Percentiles rank a stretch among this genome's conserved stretches.
phyloP scores from a whole-genome alignment of 2,888 invertebrate species.

The Apodemia zela region DNA sequence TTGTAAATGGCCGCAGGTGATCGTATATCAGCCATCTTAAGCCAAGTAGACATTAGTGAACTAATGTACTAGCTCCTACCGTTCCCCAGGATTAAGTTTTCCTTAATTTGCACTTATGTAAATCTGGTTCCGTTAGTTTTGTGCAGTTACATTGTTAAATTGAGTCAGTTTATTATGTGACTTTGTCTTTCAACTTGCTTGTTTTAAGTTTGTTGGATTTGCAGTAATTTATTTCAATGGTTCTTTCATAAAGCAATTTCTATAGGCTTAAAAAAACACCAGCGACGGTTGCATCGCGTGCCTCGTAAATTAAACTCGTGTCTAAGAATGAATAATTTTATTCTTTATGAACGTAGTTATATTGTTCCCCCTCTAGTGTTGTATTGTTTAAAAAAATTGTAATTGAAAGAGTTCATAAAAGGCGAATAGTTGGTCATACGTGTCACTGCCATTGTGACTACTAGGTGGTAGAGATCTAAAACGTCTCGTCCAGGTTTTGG shows the following conservation, averaged over 20 bases:
- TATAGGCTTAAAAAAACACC: too few relatives aligned
- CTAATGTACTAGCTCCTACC: neutral
- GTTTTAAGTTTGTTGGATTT: neutral
- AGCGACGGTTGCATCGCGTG: too few relatives aligned
- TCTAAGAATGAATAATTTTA: too few relatives aligned
- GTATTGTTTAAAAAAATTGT: too few relatives aligned
- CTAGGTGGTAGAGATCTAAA: too few relatives aligned
- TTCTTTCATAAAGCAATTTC: neutral
- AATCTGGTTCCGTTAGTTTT: neutral
- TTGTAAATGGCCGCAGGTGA: neutral
- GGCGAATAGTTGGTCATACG: too few relatives aligned
- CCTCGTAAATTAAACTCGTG: too few relatives aligned
- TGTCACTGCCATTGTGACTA: too few relatives aligned
- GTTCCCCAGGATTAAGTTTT: constrained; percentile 1
- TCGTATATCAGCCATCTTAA: neutral
- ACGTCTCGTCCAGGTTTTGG: too few relatives aligned
- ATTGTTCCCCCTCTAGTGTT: too few relatives aligned
- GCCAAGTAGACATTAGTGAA: neutral
- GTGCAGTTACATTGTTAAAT: constrained; percentile 12
- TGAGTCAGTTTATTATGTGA: neutral
- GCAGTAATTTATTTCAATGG: neutral
- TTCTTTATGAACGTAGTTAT: too few relatives aligned
- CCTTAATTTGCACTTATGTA: constrained; percentile 5
- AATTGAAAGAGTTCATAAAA: too few relatives aligned
- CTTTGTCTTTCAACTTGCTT: neutral